Percentiles rank a stretch among this genome's conserved stretches.
phyloP scores from a whole-genome alignment of 2,888 invertebrate genomes.

The Antheraea yamamai region DNA sequence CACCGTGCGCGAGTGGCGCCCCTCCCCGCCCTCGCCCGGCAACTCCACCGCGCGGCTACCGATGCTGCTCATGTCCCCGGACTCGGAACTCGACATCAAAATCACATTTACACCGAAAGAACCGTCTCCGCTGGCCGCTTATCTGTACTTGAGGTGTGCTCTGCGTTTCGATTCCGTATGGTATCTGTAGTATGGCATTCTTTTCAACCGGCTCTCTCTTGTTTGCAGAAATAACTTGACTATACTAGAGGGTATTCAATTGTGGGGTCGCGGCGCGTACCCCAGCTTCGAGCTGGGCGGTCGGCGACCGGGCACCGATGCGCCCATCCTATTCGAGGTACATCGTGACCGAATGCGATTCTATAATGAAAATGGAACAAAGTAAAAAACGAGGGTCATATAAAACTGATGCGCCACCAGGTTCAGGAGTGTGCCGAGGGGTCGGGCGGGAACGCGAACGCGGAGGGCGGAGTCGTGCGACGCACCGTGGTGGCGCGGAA shows the following conservation, averaged over 20 bases:
- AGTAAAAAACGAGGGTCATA: neutral
- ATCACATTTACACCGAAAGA: conserved; percentile 73
- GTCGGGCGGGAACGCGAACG: conserved; percentile 81
- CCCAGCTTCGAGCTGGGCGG: conserved; percentile 95
- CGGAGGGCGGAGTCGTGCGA: conserved; percentile 82
- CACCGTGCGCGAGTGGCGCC: conserved; percentile 20
- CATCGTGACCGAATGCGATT: conserved; percentile 57
- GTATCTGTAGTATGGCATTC: neutral
- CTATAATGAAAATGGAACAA: neutral
- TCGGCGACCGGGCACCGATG: conserved; percentile 88
- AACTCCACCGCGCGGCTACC: conserved; percentile 32
- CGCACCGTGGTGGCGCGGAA: conserved; percentile 83
- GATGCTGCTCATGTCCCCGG: conserved; percentile 80
- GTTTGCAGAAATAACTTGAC: conserved; percentile 93
- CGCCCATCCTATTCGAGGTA: conserved; percentile 90
- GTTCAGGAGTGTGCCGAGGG: conserved; percentile 90
- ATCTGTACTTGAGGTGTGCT: conserved; percentile 73
- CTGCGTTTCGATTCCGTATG: neutral
- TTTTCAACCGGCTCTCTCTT: neutral
- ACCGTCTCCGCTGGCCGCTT: conserved; percentile 68
- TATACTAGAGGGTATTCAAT: conserved; percentile 90
- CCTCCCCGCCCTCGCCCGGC: conserved; percentile 9
- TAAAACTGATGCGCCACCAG: conserved; percentile 80
- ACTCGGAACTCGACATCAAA: conserved; percentile 71
- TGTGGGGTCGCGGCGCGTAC: conserved; percentile 92